A percentile compares a stretch with the other conserved stretches of the same genome.
These are phyloP conservation scores for Thunnus albacares DNA, from an alignment of 2,797 vertebrate genomes.

Conservation along the genomic window DNA sequence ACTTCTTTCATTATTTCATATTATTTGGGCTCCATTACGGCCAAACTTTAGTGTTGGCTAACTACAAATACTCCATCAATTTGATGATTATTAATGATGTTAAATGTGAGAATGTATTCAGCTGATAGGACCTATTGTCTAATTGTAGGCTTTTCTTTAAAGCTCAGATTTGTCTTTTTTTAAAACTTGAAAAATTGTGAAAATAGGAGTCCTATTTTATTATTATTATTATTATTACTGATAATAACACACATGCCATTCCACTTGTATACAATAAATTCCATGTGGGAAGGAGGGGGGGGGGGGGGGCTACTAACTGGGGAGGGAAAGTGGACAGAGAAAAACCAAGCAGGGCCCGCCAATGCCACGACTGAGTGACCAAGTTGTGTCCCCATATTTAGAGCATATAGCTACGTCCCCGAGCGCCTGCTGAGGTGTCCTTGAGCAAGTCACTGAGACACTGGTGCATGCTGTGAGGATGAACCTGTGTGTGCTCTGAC, in stretches of 20 bases:
- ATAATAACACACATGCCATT: not conserved
- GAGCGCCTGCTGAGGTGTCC: slow-evolving; percentile 58
- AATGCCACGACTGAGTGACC: slow-evolving; percentile 76
- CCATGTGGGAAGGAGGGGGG: not conserved
- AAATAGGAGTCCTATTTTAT: not conserved
- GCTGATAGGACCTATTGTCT: not conserved
- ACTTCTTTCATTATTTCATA: not conserved
- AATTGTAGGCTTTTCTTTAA: not conserved
- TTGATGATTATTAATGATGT: not conserved
- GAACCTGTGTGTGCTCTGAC: slow-evolving; percentile 14
- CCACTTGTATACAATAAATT: not conserved
- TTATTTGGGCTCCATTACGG: slow-evolving; percentile 2
- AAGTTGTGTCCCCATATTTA: slow-evolving; percentile 44
- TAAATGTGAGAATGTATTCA: not conserved
- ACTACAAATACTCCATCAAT: not conserved
- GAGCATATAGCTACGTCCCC: slow-evolving; percentile 2
- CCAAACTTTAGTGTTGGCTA: not conserved
- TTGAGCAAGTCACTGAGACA: slow-evolving; percentile 50
- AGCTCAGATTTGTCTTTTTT: not conserved
- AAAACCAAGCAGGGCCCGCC: slow-evolving; percentile 62
- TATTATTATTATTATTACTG: not conserved
- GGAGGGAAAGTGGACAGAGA: slow-evolving; percentile 18
- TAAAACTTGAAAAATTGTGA: not conserved
- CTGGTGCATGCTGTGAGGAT: slow-evolving; percentile 8
- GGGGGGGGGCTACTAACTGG: not conserved